phyloP scores from a whole-genome alignment of 2,797 vertebrate species.

The Pampus argenteus region DNA sequence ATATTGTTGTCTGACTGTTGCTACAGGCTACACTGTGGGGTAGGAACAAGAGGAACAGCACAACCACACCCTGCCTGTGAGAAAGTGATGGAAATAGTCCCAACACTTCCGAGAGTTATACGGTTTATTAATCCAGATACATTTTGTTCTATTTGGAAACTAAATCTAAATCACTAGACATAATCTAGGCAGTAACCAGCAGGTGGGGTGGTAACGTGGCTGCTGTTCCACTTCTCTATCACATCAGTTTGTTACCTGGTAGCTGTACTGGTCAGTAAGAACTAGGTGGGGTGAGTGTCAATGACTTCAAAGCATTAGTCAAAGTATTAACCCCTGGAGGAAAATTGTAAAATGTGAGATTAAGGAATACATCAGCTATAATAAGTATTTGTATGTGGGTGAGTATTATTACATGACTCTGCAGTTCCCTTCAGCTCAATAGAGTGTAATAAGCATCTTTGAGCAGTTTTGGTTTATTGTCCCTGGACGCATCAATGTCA shows the following conservation, averaged over 20 bases:
- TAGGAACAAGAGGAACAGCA: constrained; percentile 48
- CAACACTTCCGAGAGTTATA: neutral
- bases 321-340: neutral
- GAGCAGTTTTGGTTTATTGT: no score
- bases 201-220: constrained; percentile 49
- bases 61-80: neutral
- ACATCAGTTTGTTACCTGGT: constrained; percentile 41
- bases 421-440: neutral
- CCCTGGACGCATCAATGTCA: no score
- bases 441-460: no score
- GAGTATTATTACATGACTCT: neutral
- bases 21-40: constrained; percentile 50
- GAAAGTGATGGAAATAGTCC: neutral
- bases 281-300: constrained; percentile 57
- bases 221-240: constrained; percentile 55
- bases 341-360: neutral
- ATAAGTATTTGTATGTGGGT: no score
- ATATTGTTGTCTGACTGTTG: constrained; percentile 51
- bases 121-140: neutral
- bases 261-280: constrained; percentile 57
- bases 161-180: neutral
- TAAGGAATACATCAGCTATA: neutral
- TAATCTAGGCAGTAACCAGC: constrained; percentile 42
- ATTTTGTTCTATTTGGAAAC: neutral
- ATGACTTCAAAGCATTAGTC: constrained; percentile 31